Conservation (phyloP, 2,113 vertebrate genomes). For the Urocitellus parryii region DNA sequence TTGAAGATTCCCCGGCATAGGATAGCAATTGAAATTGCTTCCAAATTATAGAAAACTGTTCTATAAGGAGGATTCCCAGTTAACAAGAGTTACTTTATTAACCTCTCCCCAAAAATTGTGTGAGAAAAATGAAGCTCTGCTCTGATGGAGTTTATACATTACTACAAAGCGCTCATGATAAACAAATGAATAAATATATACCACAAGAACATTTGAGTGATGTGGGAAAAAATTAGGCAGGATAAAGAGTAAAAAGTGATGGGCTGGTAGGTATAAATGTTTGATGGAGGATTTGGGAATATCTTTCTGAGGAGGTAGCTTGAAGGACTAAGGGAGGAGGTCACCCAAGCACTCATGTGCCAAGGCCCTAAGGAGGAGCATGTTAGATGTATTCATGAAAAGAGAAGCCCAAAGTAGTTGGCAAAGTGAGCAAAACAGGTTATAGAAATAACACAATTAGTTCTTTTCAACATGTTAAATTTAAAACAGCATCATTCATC, state of each 20-base stretch:
- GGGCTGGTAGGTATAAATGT: neutral
- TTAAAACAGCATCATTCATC: neutral
- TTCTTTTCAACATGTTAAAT: conserved; percentile 8
- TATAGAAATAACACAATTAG: neutral
- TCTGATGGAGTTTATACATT: neutral
- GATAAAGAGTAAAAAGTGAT: neutral
- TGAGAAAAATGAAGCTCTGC: conserved; percentile 1
- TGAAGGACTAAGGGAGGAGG: neutral
- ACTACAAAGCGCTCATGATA: neutral
- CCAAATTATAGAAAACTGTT: no score
- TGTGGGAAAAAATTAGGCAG: neutral
- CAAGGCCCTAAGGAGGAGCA: neutral
- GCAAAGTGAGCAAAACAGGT: neutral
- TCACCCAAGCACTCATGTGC: neutral
- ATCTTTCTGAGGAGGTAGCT: neutral
- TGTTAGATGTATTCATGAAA: neutral
- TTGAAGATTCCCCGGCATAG: neutral
- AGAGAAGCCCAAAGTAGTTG: neutral
- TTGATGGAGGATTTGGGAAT: neutral
- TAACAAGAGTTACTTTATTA: no score
- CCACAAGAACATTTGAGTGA: neutral
- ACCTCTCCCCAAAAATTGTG: no score
- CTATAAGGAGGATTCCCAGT: no score
- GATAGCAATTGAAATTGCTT: no score
- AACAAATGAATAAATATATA: conserved; percentile 36